A percentile compares a stretch with the other conserved stretches of the same genome.
Evolutionary conservation across 2,888 invertebrate genomes (phyloP).

Genomic region (Petrolisthes cinctipes): DNA sequence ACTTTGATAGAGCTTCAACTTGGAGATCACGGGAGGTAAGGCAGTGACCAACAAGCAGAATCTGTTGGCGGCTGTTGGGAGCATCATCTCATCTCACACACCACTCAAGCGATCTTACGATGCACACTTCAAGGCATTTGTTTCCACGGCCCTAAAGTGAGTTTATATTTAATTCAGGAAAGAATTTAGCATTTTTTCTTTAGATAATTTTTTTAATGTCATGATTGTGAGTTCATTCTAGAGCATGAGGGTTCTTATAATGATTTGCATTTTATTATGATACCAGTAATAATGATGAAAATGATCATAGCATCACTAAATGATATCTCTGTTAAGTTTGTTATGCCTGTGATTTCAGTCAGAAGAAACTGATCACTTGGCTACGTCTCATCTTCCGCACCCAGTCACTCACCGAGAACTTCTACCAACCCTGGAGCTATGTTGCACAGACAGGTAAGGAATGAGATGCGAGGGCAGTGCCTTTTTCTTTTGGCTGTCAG

Average conservation of each 20-base stretch:
- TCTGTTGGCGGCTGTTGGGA: constrained; percentile 90
- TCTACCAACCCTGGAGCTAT: constrained; percentile 94
- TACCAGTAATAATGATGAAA: too few species aligned
- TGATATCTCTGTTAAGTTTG: too few species aligned
- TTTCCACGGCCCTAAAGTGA: constrained; percentile 96
- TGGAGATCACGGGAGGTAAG: constrained; percentile 90
- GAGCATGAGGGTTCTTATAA: too few species aligned
- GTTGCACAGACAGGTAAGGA: constrained; percentile 90
- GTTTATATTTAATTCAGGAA: constrained; percentile 68
- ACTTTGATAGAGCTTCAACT: constrained; percentile 80
- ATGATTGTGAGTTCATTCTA: too few species aligned
- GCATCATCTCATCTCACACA: constrained; percentile 89
- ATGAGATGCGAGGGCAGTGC: background rate
- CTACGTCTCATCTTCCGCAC: constrained; percentile 91
- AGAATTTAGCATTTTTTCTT: constrained; percentile 3
- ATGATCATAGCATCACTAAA: too few species aligned
- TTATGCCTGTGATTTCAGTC: constrained; percentile 73
- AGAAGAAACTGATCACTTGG: constrained; percentile 93
- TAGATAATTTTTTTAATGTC: background rate
- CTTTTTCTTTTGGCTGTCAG: background rate
- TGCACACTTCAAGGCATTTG: constrained; percentile 97
- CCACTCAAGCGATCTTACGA: constrained; percentile 94
- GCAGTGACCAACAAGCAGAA: constrained; percentile 88
- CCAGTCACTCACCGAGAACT: constrained; percentile 81
- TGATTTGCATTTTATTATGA: too few species aligned